phyloP scores from a whole-genome alignment of 1,140 invertebrate genomes.

The Polypedilum vanderplanki region DNA sequence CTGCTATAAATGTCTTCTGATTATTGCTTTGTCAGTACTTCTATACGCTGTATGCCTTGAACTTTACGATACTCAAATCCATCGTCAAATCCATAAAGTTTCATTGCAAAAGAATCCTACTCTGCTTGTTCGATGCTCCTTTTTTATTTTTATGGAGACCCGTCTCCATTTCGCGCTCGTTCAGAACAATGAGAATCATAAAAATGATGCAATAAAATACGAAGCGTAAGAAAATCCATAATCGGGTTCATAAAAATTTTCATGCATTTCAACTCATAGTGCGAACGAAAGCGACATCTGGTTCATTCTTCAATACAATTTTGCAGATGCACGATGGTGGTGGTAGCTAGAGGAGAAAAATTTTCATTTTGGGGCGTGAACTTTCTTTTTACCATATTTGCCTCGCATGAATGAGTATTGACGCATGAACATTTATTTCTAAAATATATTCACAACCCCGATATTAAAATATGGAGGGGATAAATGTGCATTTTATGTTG shows the following conservation, averaged over 20 bases:
- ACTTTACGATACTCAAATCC: conserved; percentile 15
- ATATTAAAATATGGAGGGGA: neutral
- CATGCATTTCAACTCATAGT: neutral
- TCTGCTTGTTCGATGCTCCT: no score
- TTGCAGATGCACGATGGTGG: neutral
- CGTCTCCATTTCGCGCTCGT: neutral
- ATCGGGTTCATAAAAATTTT: conserved; percentile 26
- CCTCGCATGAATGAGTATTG: neutral
- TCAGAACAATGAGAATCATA: conserved; percentile 7
- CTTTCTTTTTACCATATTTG: neutral
- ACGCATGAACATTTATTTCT: neutral
- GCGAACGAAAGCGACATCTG: neutral
- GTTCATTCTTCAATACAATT: no score
- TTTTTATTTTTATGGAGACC: neutral
- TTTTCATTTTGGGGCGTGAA: neutral
- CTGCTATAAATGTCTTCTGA: conserved; percentile 12
- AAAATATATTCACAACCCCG: neutral
- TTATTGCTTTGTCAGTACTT: neutral
- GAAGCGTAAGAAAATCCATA: conserved; percentile 24
- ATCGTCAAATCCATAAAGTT: conserved; percentile 18
- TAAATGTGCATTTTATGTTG: conserved; percentile 3
- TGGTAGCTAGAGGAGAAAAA: neutral
- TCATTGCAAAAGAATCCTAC: neutral
- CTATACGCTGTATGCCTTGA: neutral
- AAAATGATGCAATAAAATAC: neutral